These are phyloP conservation scores for Diplodus sargus DNA, from an alignment of 2,797 vertebrate genomes.

Conservation along the genomic window DNA sequence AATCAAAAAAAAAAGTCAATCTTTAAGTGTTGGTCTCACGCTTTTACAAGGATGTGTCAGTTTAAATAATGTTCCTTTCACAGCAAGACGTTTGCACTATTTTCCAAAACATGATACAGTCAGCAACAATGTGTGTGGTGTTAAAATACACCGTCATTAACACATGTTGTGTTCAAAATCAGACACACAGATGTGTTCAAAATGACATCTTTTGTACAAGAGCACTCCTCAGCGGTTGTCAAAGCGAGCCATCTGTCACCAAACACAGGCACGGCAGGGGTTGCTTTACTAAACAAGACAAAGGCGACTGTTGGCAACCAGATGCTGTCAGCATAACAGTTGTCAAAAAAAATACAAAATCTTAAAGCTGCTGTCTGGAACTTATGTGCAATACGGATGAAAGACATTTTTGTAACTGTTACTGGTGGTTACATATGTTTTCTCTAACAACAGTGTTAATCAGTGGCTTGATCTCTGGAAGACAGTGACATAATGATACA, in stretches of 20 bases:
- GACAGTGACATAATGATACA: neutral
- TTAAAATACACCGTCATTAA: conserved; percentile 35
- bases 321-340: conserved; percentile 59
- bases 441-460: conserved; percentile 10
- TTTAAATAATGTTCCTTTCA: conserved; percentile 9
- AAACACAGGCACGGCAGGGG: conserved; percentile 51
- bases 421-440: conserved; percentile 22
- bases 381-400: conserved; percentile 57
- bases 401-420: neutral
- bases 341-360: conserved; percentile 27
- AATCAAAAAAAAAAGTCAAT: neutral
- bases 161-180: conserved; percentile 29
- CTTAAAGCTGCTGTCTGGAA: conserved; percentile 39
- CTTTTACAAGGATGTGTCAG: neutral
- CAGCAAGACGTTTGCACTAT: neutral
- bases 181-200: conserved; percentile 42
- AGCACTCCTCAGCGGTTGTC: conserved; percentile 35
- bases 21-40: too few relatives aligned
- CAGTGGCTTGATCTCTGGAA: conserved; percentile 2
- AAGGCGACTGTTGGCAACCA: conserved; percentile 58
- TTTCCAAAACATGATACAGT: neutral
- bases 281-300: conserved; percentile 61
- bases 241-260: conserved; percentile 70
- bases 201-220: conserved; percentile 48
- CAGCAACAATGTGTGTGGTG: conserved; percentile 22